phyloP scores from a whole-genome alignment of 1,140 invertebrate genomes.

The Eriosoma lanigerum region DNA sequence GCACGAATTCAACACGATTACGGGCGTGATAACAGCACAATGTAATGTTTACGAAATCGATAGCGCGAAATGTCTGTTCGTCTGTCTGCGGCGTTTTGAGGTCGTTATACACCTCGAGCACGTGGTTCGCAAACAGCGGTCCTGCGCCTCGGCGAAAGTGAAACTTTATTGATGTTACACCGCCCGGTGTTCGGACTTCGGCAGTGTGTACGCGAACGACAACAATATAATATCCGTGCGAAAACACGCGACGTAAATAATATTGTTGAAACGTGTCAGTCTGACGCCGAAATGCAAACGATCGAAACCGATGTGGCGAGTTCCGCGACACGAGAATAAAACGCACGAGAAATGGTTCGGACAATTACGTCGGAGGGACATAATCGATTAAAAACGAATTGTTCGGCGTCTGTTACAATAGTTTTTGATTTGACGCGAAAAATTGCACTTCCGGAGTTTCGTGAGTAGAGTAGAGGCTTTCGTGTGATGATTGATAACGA shows the following conservation, averaged over 20 bases:
- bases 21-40: neutral
- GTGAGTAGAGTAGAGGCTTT: neutral
- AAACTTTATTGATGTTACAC: conserved; percentile 24
- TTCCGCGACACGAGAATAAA: neutral
- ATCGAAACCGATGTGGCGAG: neutral
- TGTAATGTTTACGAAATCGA: conserved; percentile 3
- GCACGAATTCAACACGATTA: too few relatives aligned
- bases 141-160: conserved; percentile 27
- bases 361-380: too few relatives aligned
- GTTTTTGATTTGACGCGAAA: neutral
- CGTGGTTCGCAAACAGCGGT: neutral
- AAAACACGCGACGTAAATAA: conserved; percentile 8
- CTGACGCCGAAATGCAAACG: neutral
- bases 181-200: neutral
- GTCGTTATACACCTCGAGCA: conserved; percentile 9
- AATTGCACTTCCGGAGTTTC: neutral
- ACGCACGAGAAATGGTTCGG: neutral
- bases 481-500: conserved; percentile 5
- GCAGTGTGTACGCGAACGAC: conserved; percentile 29
- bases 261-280: neutral
- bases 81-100: neutral
- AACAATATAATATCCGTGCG: conserved; percentile 19
- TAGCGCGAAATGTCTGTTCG: neutral
- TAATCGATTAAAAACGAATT: too few relatives aligned
- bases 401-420: neutral